Base-by-base conservation (phyloP, 2,797 vertebrate genomes). In the Melanotaenia parkinsoni region DNA sequence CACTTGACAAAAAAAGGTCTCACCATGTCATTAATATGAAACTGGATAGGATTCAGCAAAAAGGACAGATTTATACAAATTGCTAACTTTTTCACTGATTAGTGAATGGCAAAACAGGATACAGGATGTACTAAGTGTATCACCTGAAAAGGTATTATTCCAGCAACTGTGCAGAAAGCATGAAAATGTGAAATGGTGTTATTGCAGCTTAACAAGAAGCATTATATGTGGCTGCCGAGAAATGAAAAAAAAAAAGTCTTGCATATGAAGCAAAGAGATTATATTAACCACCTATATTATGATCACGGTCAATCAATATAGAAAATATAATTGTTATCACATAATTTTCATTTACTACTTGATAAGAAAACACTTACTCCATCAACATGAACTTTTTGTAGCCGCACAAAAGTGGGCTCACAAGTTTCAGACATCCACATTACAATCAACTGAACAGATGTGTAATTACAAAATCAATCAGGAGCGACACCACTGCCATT, bases 361-460 rank as follows among this genome's bases (percentile, higher is more conserved):
- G 2, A 47, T 47, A 20, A 18, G 43, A 45, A 16, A 45, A 53
- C 20, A 47, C 7, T 18, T 32, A 14, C 5, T 33, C 11, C 6
- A 47, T 30, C 9, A 37, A 28, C 20, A 56, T 13, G 22, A n/a
- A 24, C 40, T 11, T 45, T 33, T 9, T 54, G 32, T 22, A 69
- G 16, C 57, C 45, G 28, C 26, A 45, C 10, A 30, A 22, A 35
- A 33, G 24, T 26, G 14, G 45, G 32, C 5, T 26, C 22, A 67
- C 5, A 11, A 74, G 35, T 47, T 12, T 11, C 22, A 24, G 22
- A 40, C 70, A 63, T 60, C 51, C 3, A 65, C 38, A 62, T 47
- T 50, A 33, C n/a, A 35, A 53, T 13, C 43, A 40, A 70, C 50
- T 47, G 63, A 59, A 59, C 58, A 67, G 35, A 33, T 60, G n/a